Evolutionary conservation across 2,113 vertebrate genomes (phyloP).

Genomic region (Rhabdornis inornatus): DNA sequence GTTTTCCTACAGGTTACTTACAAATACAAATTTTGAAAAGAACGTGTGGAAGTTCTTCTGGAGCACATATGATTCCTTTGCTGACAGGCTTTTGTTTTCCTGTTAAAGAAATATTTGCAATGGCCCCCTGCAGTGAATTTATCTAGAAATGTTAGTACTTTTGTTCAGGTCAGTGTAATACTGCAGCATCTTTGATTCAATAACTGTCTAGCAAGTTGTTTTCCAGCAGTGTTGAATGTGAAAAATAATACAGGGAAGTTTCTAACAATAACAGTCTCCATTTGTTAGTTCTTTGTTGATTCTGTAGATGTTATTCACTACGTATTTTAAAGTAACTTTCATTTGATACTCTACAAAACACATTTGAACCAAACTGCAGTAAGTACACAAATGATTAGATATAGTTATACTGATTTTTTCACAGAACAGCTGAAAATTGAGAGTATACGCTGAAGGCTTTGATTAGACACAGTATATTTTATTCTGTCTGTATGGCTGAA

Average conservation of each 20-base stretch:
- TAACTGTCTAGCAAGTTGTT: not conserved
- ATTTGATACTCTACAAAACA: conserved; percentile 11
- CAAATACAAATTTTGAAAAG: not conserved
- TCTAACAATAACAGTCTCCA: not conserved
- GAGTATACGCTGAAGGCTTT: not conserved
- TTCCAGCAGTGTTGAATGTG: not conserved
- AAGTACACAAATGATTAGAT: not conserved
- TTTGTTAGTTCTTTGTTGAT: not conserved
- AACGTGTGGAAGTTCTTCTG: not conserved
- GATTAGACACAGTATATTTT: not conserved
- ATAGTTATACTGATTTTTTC: not conserved
- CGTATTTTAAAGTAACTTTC: not conserved
- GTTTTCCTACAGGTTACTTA: not conserved
- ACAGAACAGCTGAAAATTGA: not conserved
- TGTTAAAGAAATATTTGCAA: not conserved
- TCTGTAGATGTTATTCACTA: not conserved
- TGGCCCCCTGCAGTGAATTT: not conserved
- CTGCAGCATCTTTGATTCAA: not conserved
- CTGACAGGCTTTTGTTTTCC: not conserved
- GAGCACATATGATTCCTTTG: not conserved
- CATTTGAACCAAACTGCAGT: not conserved
- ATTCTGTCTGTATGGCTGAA: not conserved
- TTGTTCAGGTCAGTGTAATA: not conserved
- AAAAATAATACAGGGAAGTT: not conserved
- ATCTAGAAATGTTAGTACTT: not conserved